A percentile compares a stretch with the other conserved stretches of the same genome.
These are phyloP conservation scores for Ooceraea biroi DNA, from an alignment of 1,140 invertebrate species.

Conservation along the genomic window DNA sequence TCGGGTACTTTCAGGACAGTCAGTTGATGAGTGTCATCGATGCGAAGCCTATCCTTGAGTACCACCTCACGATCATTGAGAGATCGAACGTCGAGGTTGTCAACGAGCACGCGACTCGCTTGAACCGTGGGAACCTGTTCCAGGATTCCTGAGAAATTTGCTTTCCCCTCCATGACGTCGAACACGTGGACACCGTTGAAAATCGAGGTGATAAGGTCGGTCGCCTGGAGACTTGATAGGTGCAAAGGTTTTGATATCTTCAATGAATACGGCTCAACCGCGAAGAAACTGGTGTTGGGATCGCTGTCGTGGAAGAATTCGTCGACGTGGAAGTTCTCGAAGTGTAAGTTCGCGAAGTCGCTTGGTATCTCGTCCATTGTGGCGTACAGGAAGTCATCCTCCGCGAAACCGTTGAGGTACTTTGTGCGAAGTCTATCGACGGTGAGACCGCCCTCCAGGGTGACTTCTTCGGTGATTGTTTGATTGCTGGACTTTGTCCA, in stretches of 20 bases:
- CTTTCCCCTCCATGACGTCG: conserved; percentile 59
- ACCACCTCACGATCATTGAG: conserved; percentile 58
- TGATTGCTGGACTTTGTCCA: conserved; percentile 79
- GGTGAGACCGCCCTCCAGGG: conserved; percentile 63
- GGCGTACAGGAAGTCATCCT: conserved; percentile 76
- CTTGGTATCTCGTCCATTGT: conserved; percentile 54
- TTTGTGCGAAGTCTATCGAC: conserved; percentile 70
- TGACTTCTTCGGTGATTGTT: conserved; percentile 54
- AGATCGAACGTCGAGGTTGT: conserved; percentile 54
- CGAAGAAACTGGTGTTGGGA: conserved; percentile 31
- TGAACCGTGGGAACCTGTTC: conserved; percentile 23
- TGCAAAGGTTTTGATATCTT: conserved; percentile 56
- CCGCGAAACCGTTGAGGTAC: conserved; percentile 71
- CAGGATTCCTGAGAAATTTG: conserved; percentile 14
- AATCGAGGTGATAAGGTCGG: conserved; percentile 57
- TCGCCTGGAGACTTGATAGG: conserved; percentile 59
- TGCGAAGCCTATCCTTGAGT: conserved; percentile 29
- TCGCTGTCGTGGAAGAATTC: conserved; percentile 34
- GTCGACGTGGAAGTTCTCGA: conserved; percentile 67
- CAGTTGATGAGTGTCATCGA: conserved; percentile 24
- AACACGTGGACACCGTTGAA: conserved; percentile 72
- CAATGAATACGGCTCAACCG: conserved; percentile 43
- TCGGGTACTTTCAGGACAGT: conserved; percentile 47
- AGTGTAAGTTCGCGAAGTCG: conserved; percentile 65
- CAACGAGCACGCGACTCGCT: conserved; percentile 48